These are phyloP conservation scores for Apeltes quadracus DNA, from an alignment of 2,113 vertebrate genomes.

Conservation along the genomic window DNA sequence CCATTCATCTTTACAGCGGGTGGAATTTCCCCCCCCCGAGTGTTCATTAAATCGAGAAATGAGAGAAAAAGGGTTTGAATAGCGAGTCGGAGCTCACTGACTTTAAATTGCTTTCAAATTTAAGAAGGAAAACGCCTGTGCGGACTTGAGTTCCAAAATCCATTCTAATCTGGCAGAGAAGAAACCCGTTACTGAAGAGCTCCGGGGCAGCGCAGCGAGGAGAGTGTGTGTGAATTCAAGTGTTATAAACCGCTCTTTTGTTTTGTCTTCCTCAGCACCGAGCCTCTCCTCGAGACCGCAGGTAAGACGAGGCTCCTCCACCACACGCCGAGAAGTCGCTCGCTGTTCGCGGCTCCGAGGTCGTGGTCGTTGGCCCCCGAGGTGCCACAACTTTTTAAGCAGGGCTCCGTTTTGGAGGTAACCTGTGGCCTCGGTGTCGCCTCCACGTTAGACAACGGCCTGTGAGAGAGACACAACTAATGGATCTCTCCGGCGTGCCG, in stretches of 20 bases:
- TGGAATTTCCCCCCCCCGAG: conserved; percentile 33
- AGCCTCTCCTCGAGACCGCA: conserved; percentile 80
- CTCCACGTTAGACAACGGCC: conserved; percentile 21
- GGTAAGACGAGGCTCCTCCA: conserved; percentile 63
- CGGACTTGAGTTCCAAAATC: conserved; percentile 71
- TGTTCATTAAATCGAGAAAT: conserved; percentile 49
- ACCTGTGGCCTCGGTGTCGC: conserved; percentile 42
- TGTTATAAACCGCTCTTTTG: conserved; percentile 31
- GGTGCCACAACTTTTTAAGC: conserved; percentile 12
- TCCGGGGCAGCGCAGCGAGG: conserved; percentile 30
- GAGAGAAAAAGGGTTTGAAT: conserved; percentile 32
- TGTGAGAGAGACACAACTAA: conserved; percentile 43
- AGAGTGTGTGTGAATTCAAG: conserved; percentile 34
- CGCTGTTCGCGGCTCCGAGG: too few species aligned
- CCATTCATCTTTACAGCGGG: conserved; percentile 29
- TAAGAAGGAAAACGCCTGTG: conserved; percentile 51
- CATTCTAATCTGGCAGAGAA: conserved; percentile 66
- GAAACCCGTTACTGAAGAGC: conserved; percentile 51
- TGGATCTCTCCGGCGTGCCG: conserved; percentile 45
- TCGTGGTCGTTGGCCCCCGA: background rate
- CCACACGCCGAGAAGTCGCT: background rate
- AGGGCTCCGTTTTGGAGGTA: conserved; percentile 31
- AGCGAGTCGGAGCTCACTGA: background rate
- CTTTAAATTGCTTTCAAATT: conserved; percentile 56
- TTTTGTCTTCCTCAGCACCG: conserved; percentile 68